Conservation (phyloP, 2,113 vertebrate genomes). For the Podarcis raffonei region DNA sequence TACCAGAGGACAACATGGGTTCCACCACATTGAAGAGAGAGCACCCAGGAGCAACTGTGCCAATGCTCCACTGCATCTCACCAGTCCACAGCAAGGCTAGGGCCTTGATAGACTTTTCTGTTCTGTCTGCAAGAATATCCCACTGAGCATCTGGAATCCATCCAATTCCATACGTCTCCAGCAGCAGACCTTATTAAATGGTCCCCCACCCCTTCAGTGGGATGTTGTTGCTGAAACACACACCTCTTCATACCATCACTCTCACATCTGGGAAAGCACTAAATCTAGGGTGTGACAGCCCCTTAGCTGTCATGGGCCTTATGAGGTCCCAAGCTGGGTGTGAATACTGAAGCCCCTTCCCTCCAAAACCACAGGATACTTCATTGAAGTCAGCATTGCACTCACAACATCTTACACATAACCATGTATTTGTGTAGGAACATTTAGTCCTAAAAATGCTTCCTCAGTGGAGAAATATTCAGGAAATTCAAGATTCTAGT, state of each 20-base stretch:
- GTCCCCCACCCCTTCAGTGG: not conserved
- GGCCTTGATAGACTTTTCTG: not conserved
- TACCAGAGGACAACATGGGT: not conserved
- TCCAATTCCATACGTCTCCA: not conserved
- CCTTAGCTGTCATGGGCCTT: not conserved
- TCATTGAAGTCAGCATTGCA: not conserved
- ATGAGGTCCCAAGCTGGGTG: not conserved
- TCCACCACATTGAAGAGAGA: not conserved
- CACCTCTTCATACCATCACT: not conserved
- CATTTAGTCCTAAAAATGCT: not conserved
- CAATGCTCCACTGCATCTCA: not conserved
- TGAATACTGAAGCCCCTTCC: not conserved
- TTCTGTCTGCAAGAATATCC: not conserved
- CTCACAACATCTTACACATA: not conserved
- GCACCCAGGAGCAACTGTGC: not conserved
- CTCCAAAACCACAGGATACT: not conserved
- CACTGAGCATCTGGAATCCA: not conserved
- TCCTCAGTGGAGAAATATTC: not conserved
- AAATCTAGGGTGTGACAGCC: not conserved
- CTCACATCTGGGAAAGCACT: not conserved
- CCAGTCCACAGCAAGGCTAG: not conserved
- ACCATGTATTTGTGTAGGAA: not conserved
- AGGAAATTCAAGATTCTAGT: not conserved
- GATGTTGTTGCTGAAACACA: not conserved
- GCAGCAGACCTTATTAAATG: not conserved